These are phyloP conservation scores for Mystacornis crossleyi DNA, from an alignment of 2,113 vertebrate genomes.

Conservation along the genomic window DNA sequence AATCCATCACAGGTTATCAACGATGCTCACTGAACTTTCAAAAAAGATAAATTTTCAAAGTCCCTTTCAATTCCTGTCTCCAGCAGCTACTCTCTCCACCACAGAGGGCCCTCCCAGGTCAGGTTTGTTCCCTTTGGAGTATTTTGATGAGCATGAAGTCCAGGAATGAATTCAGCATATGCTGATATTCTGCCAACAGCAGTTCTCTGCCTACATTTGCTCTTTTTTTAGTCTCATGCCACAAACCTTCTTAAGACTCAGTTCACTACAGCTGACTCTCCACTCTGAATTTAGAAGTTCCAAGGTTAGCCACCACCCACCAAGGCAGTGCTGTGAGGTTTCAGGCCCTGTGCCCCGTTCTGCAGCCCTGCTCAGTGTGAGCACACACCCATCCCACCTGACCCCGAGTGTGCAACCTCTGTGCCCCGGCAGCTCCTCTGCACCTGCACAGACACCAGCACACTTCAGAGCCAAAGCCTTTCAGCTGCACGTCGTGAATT, in stretches of 20 bases:
- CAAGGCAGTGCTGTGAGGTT: too few relatives aligned
- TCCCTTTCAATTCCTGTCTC: neutral
- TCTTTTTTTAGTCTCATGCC: neutral
- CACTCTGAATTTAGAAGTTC: neutral
- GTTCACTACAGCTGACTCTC: neutral
- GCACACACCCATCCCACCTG: neutral
- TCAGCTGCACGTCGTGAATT: neutral
- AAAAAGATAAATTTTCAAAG: neutral
- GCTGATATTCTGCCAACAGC: neutral
- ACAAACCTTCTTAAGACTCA: neutral
- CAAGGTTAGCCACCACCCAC: neutral
- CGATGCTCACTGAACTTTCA: neutral
- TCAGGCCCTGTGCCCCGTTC: accelerated
- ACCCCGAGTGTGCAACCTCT: neutral
- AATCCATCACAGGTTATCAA: neutral
- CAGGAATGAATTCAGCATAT: neutral
- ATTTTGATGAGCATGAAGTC: neutral
- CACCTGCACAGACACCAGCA: neutral
- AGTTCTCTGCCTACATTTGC: neutral
- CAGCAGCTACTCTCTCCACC: neutral
- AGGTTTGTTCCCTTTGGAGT: neutral
- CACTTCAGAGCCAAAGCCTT: neutral
- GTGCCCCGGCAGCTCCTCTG: neutral
- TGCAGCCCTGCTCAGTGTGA: neutral
- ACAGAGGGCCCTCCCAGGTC: neutral